Conservation (phyloP, 1,140 invertebrate genomes). For the Leptinotarsa lineolata region DNA sequence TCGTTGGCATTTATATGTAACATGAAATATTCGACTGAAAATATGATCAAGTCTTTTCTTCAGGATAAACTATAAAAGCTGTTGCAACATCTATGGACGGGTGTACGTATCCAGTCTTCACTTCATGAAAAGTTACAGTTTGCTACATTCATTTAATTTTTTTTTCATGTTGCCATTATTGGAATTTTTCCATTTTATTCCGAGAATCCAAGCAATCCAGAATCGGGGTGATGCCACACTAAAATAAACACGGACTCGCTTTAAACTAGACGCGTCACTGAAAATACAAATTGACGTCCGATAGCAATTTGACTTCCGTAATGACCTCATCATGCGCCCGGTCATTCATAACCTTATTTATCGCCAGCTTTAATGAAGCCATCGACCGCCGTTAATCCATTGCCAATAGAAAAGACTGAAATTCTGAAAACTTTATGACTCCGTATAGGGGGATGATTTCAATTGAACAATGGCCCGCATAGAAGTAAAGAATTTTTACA, state of each 20-base stretch:
- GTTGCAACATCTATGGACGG: no score
- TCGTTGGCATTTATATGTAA: no score
- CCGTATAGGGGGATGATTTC: no score
- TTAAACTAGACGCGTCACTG: not conserved
- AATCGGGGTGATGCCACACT: not conserved
- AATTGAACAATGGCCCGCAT: no score
- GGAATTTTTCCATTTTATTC: not conserved
- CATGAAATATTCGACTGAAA: no score
- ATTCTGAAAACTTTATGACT: not conserved
- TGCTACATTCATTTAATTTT: no score
- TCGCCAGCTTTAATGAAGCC: constrained; percentile 30
- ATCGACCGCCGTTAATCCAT: constrained; percentile 19
- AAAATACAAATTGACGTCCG: constrained; percentile 18
- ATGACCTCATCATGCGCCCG: constrained; percentile 20
- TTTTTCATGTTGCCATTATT: no score
- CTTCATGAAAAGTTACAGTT: no score
- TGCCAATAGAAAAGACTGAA: not conserved
- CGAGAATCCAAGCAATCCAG: not conserved
- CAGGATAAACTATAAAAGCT: no score
- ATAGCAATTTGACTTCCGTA: constrained; percentile 15
- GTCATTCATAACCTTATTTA: constrained; percentile 23
- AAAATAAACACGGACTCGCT: not conserved
- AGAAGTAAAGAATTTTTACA: no score
- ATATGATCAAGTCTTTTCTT: no score
- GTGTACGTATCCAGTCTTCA: no score